phyloP scores from a whole-genome alignment of 2,113 vertebrate species.

The Polypterus bichir region DNA sequence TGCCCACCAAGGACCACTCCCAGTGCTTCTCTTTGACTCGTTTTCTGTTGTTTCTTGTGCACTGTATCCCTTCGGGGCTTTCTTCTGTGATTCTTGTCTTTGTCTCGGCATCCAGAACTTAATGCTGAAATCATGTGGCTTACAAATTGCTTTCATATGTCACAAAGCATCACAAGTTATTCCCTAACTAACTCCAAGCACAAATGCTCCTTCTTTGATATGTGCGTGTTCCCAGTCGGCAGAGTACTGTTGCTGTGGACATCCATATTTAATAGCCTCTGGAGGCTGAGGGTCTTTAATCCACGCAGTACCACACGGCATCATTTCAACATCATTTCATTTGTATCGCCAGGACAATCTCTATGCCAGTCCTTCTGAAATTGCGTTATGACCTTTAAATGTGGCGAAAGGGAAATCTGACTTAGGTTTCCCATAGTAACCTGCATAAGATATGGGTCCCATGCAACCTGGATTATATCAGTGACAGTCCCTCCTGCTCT shows the following conservation, averaged over 20 bases:
- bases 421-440: neutral
- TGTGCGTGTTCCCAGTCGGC: neutral
- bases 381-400: neutral
- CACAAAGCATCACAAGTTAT: neutral
- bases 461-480: too few relatives aligned
- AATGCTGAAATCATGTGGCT: conserved; percentile 7
- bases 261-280: neutral
- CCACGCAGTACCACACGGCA: neutral
- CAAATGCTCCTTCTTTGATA: conserved; percentile 1
- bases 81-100: neutral
- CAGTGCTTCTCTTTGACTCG: conserved; percentile 5
- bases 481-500: too few relatives aligned
- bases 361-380: neutral
- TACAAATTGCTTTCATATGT: conserved; percentile 4
- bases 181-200: conserved; percentile 8
- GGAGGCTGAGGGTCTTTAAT: neutral
- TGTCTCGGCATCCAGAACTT: conserved; percentile 1
- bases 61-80: conserved; percentile 1
- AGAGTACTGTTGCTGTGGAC: neutral
- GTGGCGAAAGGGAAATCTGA: neutral
- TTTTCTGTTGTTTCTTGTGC: conserved; percentile 1
- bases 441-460: neutral
- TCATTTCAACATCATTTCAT: neutral
- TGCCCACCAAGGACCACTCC: neutral
- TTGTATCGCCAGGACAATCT: neutral